phyloP scores from a whole-genome alignment of 2,888 invertebrate species.

The Epistrophella euchroma region DNA sequence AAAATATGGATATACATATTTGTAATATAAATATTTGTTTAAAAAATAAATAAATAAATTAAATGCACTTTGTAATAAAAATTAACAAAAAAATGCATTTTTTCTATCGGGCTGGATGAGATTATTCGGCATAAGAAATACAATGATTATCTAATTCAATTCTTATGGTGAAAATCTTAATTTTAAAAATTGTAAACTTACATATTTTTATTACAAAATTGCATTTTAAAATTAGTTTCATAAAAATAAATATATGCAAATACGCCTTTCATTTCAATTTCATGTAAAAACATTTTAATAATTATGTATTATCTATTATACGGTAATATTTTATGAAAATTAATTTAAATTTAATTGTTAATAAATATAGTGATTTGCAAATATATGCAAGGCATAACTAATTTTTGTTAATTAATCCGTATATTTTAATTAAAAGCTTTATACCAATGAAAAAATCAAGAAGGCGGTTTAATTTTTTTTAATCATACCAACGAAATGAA shows the following conservation, averaged over 20 bases:
- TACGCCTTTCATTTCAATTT: conserved; percentile 10
- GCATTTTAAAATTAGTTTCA: conserved; percentile 48
- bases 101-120: conserved; percentile 23
- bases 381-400: conserved; percentile 63
- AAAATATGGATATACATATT: conserved; percentile 3
- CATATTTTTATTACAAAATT: conserved; percentile 55
- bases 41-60: conserved; percentile 1
- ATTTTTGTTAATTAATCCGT: conserved; percentile 62
- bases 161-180: conserved; percentile 53
- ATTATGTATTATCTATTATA: background rate
- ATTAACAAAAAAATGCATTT: background rate
- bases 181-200: conserved; percentile 29
- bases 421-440: conserved; percentile 7
- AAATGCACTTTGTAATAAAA: conserved; percentile 20
- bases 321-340: conserved; percentile 6
- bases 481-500: too few relatives aligned
- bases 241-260: background rate
- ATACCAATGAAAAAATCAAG: too few relatives aligned
- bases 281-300: conserved; percentile 37
- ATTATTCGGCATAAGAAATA: background rate
- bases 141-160: background rate
- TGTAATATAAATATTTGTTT: conserved; percentile 16
- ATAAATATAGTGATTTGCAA: conserved; percentile 47
- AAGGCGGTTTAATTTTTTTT: too few relatives aligned
- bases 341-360: conserved; percentile 55